Base-by-base conservation (phyloP, 1,140 invertebrate species). In the Capitella teleta region DNA sequence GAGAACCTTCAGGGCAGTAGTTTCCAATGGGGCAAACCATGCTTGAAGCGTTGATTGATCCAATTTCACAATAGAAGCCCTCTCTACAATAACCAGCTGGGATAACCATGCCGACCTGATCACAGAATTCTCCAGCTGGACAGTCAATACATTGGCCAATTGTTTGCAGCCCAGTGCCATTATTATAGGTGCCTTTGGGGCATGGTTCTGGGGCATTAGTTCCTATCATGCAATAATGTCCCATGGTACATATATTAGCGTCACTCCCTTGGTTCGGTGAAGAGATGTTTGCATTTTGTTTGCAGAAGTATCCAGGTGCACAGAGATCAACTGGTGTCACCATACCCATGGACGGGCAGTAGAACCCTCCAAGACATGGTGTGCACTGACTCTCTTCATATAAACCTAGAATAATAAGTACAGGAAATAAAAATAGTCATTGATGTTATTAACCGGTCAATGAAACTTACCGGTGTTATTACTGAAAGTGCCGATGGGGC, bases 61-160 rank as follows among this genome's bases (percentile, higher is more conserved):
- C 55, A 6, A 62, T 46, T 23, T 55, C 56, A 60, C 66, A 68
- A 57, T 66, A 68, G 42, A 59, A 68, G 64, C 65, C 66, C 51
- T 53, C 55, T 24, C 51, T 41, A 52, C 66, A 68, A 2, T 51
- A 58, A 10, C 62, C 66, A 52, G 52, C 57, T 14, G 61, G 47
- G 21, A 49, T 28, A n/a, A 46, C 53, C 54, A 64, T 55, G 8
- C 55, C 60, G 19, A 54, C 52, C 18, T 54, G 36, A 23, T 56
- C 54, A 57, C 66, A 68, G 51, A 59, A 62, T 5, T 40, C 40
- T 5, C 66, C 66, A 25, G 62, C 58, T 2, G 61, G 54, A 54
- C 66, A 68, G 25, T 51, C 50, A 3, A 52, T 52, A 49, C 66
- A 68, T 24, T 66, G 60, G 5, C 54, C 28, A n/a, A 54, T 57